phyloP scores from a whole-genome alignment of 2,113 vertebrate genomes.

The Cephalopterus ornatus region DNA sequence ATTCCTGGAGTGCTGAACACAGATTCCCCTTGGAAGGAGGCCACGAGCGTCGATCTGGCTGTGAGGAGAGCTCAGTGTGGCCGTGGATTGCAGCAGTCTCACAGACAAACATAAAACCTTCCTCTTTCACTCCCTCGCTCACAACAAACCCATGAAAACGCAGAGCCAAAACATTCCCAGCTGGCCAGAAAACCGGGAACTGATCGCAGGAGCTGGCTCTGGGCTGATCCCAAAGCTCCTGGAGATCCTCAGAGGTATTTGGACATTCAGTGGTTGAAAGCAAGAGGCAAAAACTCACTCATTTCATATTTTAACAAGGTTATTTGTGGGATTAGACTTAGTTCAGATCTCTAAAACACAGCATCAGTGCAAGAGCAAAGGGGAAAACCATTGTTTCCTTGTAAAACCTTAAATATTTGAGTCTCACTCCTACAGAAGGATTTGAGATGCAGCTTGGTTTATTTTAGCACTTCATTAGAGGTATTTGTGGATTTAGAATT shows the following conservation, averaged over 20 bases:
- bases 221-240: background rate
- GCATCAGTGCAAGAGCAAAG: background rate
- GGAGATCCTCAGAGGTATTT: background rate
- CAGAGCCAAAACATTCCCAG: background rate
- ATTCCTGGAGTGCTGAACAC: conserved; percentile 31
- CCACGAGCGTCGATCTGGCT: background rate
- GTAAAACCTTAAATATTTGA: background rate
- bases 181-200: background rate
- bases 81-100: background rate
- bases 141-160: background rate
- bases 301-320: background rate
- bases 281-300: background rate
- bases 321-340: background rate
- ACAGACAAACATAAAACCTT: background rate
- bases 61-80: background rate
- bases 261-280: background rate
- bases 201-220: background rate
- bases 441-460: background rate
- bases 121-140: background rate
- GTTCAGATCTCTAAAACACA: background rate
- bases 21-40: background rate
- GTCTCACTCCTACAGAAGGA: background rate
- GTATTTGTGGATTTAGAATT: background rate
- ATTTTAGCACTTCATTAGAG: background rate
- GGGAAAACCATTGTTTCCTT: background rate